Evolutionary conservation across 2,888 invertebrate genomes (phyloP).

Genomic region (Drosophila flavopinicola): DNA sequence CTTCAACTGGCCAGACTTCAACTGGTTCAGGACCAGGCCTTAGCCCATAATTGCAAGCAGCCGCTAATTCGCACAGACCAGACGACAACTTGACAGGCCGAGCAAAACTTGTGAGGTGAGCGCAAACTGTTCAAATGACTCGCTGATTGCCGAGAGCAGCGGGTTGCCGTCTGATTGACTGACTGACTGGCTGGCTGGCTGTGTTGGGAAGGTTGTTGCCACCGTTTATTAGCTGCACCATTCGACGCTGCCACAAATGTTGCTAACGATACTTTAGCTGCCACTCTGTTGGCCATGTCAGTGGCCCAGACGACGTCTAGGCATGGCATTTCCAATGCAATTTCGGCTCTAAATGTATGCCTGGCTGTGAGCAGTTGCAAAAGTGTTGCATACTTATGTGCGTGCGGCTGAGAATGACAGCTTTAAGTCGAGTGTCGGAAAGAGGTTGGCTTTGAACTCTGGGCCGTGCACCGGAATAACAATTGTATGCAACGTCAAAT

Average conservation of each 20-base stretch:
- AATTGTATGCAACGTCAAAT: too few species aligned
- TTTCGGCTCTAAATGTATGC: conserved; percentile 34
- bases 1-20: conserved; percentile 21
- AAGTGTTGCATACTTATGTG: conserved; percentile 46
- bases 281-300: conserved; percentile 50
- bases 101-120: conserved; percentile 14
- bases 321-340: conserved; percentile 68
- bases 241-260: conserved; percentile 55
- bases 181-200: conserved; percentile 35
- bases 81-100: conserved; percentile 74
- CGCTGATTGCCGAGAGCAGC: conserved; percentile 56
- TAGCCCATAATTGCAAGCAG: conserved; percentile 56
- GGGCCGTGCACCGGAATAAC: too few species aligned
- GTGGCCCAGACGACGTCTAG: conserved; percentile 69
- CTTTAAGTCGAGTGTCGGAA: conserved; percentile 5
- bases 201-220: background rate
- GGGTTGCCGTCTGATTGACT: conserved; percentile 53
- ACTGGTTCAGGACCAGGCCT: background rate
- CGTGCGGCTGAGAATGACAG: conserved; percentile 37
- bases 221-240: conserved; percentile 47
- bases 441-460: background rate
- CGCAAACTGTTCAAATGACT: conserved; percentile 61
- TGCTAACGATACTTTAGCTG: conserved; percentile 61
- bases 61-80: conserved; percentile 67
- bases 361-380: conserved; percentile 12